phyloP scores from a whole-genome alignment of 2,113 vertebrate species.

The Cottus gobio region DNA sequence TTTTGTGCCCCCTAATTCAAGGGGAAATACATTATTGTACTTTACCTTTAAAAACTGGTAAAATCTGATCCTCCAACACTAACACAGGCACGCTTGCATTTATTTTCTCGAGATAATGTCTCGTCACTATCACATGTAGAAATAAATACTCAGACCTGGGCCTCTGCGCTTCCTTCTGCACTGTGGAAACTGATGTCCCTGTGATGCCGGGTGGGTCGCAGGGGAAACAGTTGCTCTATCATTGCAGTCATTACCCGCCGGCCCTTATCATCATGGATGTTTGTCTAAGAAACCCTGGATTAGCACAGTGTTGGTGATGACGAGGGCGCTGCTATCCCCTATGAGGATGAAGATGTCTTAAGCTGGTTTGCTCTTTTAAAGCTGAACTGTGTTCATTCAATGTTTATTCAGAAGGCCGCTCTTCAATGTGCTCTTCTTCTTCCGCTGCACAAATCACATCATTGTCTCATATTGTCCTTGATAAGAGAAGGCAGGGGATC shows the following conservation, averaged over 20 bases:
- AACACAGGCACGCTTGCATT: constrained; percentile 44
- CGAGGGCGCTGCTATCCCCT: not conserved
- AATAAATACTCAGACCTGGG: constrained; percentile 51
- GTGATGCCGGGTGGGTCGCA: constrained; percentile 46
- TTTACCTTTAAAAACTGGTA: constrained; percentile 10
- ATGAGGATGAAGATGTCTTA: constrained; percentile 1
- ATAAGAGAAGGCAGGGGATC: constrained; percentile 20
- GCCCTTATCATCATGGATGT: constrained; percentile 70
- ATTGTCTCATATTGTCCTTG: constrained; percentile 16
- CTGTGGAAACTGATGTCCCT: constrained; percentile 30
- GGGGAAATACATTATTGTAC: not conserved
- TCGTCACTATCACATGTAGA: constrained; percentile 46
- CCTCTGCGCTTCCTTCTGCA: constrained; percentile 26
- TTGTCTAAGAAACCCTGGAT: constrained; percentile 57
- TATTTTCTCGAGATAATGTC: constrained; percentile 59
- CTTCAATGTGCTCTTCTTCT: no score
- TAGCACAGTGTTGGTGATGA: constrained; percentile 19
- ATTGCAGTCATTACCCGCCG: constrained; percentile 66
- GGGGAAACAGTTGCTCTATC: constrained; percentile 69
- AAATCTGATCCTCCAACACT: constrained; percentile 26
- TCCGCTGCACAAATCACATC: constrained; percentile 16
- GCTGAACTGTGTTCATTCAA: not conserved
- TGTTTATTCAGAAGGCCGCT: not conserved
- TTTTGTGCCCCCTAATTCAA: not conserved
- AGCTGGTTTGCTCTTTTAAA: not conserved